Evolutionary conservation across 2,888 invertebrate genomes (phyloP).

Genomic region (Smittia sp.): DNA sequence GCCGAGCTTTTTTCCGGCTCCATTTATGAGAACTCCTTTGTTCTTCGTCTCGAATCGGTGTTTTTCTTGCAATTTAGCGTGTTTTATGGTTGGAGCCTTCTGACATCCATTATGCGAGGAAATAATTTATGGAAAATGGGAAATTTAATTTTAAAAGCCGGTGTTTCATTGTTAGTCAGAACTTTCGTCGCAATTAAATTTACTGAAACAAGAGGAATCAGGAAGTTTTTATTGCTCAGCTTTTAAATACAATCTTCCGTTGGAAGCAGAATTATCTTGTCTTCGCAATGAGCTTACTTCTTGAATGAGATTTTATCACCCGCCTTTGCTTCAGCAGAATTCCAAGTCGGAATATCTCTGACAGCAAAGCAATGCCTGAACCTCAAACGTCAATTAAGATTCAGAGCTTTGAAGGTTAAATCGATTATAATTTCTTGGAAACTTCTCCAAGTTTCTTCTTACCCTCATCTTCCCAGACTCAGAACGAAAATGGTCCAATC

Average conservation of each 20-base stretch:
- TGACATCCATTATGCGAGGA: background rate
- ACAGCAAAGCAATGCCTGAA: no score
- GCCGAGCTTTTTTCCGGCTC: constrained; percentile 2
- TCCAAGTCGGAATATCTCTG: no score
- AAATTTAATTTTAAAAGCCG: no score
- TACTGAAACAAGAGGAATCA: no score
- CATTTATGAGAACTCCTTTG: constrained; percentile 5
- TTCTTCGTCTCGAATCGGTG: background rate
- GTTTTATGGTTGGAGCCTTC: background rate
- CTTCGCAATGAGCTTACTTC: no score
- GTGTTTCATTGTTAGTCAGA: background rate
- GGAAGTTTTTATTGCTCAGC: no score
- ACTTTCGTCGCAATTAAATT: background rate
- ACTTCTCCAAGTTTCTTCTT: background rate
- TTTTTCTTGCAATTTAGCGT: background rate
- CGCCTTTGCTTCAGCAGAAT: no score
- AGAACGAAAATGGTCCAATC: constrained; percentile 31
- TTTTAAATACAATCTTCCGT: no score
- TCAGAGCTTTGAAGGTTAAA: no score
- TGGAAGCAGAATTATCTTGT: no score
- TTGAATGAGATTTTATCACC: no score
- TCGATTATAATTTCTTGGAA: background rate
- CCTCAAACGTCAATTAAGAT: no score
- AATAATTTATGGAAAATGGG: constrained; percentile 2
- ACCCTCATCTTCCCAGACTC: background rate